A percentile compares a stretch with the other conserved stretches of the same genome.
phyloP scores from a whole-genome alignment of 2,888 invertebrate genomes.

The Drosophila maculinotata region DNA sequence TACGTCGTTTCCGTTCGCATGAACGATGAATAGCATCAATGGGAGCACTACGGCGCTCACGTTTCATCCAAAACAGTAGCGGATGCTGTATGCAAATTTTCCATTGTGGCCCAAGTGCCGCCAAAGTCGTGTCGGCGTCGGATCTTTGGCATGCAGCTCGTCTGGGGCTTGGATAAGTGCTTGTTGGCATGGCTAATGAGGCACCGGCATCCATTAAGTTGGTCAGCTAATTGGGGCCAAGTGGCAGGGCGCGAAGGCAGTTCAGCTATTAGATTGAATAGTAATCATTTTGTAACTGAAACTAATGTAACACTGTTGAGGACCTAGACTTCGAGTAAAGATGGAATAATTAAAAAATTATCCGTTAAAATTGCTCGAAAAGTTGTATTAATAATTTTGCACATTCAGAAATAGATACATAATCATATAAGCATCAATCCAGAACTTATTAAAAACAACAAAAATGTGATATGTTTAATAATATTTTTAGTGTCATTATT shows the following conservation, averaged over 20 bases:
- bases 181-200: constrained; percentile 73
- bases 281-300: no score
- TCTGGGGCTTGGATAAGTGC: constrained; percentile 71
- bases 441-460: neutral
- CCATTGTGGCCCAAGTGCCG: constrained; percentile 68
- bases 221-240: constrained; percentile 73
- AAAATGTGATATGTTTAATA: constrained; percentile 6
- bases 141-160: constrained; percentile 62
- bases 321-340: no score
- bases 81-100: constrained; percentile 80
- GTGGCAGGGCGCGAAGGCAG: constrained; percentile 17
- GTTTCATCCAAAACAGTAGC: constrained; percentile 71
- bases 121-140: constrained; percentile 59
- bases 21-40: constrained; percentile 37
- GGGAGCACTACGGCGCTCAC: constrained; percentile 58
- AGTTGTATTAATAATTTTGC: no score
- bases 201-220: constrained; percentile 51
- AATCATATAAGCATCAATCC: neutral
- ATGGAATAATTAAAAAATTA: neutral
- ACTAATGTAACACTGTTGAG: no score
- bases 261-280: constrained; percentile 27
- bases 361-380: no score
- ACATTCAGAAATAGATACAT: no score
- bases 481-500: constrained; percentile 21
- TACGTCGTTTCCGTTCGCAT: constrained; percentile 60